A percentile compares a stretch with the other conserved stretches of the same genome.
Evolutionary conservation across 2,113 vertebrate genomes (phyloP).

Genomic region (Cyprinodon variegatus): DNA sequence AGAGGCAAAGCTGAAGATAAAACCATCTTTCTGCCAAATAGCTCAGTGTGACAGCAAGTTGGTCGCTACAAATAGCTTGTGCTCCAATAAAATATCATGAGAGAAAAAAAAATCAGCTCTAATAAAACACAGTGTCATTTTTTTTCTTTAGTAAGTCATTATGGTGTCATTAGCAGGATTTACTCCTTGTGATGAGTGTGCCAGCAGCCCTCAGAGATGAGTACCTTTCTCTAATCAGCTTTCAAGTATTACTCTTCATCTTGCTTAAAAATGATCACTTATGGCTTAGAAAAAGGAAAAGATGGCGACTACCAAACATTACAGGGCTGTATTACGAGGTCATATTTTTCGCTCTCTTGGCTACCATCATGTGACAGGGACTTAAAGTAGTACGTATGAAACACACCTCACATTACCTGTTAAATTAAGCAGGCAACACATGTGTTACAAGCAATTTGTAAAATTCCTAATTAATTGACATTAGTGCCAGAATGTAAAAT

Average conservation of each 20-base stretch:
- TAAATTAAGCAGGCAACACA: too few relatives aligned
- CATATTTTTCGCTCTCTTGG: neutral
- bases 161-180: neutral
- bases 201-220: neutral
- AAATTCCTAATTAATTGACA: neutral
- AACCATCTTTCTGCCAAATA: neutral
- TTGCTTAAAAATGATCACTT: neutral
- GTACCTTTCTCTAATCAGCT: slow-evolving; percentile 1
- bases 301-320: neutral
- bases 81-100: too few relatives aligned
- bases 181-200: slow-evolving; percentile 1
- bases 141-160: neutral
- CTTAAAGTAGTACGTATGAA: neutral
- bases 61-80: neutral
- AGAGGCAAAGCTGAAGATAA: neutral
- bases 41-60: neutral
- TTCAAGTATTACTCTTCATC: slow-evolving; percentile 2
- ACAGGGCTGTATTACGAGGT: neutral
- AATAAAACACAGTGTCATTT: neutral
- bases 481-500: neutral
- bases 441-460: neutral
- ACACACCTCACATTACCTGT: too few relatives aligned
- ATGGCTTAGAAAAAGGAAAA: neutral
- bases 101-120: neutral
- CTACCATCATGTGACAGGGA: too few relatives aligned